These are phyloP conservation scores for Trematomus bernacchii DNA, from an alignment of 2,797 vertebrate species.

Conservation along the genomic window DNA sequence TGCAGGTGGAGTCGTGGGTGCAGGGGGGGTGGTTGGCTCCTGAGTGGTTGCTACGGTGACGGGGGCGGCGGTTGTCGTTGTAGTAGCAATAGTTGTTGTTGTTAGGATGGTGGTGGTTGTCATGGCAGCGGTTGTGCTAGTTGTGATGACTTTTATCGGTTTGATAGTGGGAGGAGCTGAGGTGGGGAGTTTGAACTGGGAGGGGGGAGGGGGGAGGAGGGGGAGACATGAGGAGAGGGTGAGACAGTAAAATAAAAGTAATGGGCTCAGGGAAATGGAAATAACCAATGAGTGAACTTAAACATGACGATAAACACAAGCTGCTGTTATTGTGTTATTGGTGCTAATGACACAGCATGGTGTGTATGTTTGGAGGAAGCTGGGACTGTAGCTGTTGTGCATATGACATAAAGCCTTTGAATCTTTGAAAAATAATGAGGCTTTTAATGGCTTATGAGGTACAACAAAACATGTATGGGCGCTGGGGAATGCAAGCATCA, in stretches of 20 bases:
- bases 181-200: conserved; percentile 85
- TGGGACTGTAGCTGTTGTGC: too few species aligned
- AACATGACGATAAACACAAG: conserved; percentile 49
- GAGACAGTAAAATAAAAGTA: conserved; percentile 64
- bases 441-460: conserved; percentile 2
- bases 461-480: neutral
- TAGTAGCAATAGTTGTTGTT: conserved; percentile 21
- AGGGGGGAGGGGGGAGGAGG: conserved; percentile 58
- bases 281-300: conserved; percentile 66
- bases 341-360: conserved; percentile 33
- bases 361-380: neutral
- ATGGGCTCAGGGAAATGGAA: conserved; percentile 60
- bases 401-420: too few species aligned
- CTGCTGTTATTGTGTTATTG: conserved; percentile 20
- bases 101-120: conserved; percentile 55
- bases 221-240: conserved; percentile 65
- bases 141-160: conserved; percentile 54
- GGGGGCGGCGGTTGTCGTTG: conserved; percentile 28
- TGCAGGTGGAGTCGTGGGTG: conserved; percentile 37
- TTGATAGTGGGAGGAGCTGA: conserved; percentile 75
- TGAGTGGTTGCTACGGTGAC: conserved; percentile 60
- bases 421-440: neutral
- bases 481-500: neutral
- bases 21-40: conserved; percentile 45
- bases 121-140: conserved; percentile 53